Base-by-base conservation (phyloP, 2,888 invertebrate genomes). In the Cabera pusaria region DNA sequence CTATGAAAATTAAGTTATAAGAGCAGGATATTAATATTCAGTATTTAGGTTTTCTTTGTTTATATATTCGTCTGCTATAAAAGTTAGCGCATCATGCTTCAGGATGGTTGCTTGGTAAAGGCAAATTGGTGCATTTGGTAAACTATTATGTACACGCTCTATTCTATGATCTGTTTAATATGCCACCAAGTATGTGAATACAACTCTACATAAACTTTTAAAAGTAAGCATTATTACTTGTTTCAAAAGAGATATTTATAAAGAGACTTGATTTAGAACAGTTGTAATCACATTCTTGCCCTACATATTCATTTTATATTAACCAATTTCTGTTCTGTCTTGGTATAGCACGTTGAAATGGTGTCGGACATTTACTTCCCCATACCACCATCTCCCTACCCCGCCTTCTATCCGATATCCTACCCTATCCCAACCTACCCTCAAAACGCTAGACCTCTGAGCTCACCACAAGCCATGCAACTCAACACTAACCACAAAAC, bases 351-450 rank as follows among this genome's bases (percentile, higher is more conserved):
- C 84, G 90, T 92, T 90, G 93, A 93, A 90, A 91, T 93, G 91
- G 92, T 93, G 90, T 93, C 93, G 90, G 93, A 94, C 85, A 91
- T 93, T 76, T 93, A 92, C 86, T 92, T 93, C 64, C 92, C 93
- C 9, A 78, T 88, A 51, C 83, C 87, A 9, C 80, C 84, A 23
- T 83, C 86, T 47, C 78, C 83, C 0, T 83, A 82, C 62, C 82
- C 89, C 26, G 79, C 86, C 61, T 78, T 83, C 59, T 79, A 86
- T 56, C 87, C 78, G 14, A 80, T 82, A 36, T 85, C 82, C 51
- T 82, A 85, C 60, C 90, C 90, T 12, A 73, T 90, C 54, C 46
- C 31, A 2, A 45, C 45, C 10, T 49, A 51, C 21, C 47, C 44
- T 7, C 41, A 41, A 19, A 26, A 36, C 5, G 31, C 46, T 9